Evolutionary conservation across 2,113 vertebrate genomes (phyloP).

Genomic region (Prionailurus viverrinus): DNA sequence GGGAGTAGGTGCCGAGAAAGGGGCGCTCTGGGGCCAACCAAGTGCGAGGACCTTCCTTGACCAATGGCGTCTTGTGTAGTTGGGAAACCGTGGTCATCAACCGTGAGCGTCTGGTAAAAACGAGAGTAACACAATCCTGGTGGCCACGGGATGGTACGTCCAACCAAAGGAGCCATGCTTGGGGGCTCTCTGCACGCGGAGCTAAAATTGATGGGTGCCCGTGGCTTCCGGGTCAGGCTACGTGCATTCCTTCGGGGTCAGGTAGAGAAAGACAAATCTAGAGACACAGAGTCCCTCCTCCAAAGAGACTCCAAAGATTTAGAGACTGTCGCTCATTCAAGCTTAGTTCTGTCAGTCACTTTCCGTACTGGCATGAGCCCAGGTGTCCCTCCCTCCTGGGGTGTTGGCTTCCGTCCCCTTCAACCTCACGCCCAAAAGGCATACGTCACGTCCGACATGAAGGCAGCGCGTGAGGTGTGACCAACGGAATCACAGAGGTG

Average conservation of each 20-base stretch:
- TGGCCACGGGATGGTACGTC: rapidly evolving
- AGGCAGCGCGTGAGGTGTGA: rapidly evolving
- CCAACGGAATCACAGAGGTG: no score
- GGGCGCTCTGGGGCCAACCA: rapidly evolving
- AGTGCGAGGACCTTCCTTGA: rapidly evolving
- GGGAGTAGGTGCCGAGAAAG: not conserved
- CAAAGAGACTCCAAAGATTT: not conserved
- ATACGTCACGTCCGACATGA: rapidly evolving
- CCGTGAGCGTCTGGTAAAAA: not conserved
- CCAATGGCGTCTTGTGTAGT: no score
- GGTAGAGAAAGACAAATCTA: not conserved
- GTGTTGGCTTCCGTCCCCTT: not conserved
- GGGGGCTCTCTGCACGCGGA: rapidly evolving
- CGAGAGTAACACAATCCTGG: not conserved
- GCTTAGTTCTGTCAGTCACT: not conserved
- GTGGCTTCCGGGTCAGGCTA: not conserved
- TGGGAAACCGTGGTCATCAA: no score
- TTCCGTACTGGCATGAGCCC: not conserved
- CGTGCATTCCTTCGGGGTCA: not conserved
- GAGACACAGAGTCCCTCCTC: not conserved
- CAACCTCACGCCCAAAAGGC: not conserved
- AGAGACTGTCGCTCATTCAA: not conserved
- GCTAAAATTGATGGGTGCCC: rapidly evolving
- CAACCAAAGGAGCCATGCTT: no score
- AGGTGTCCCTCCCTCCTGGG: not conserved